phyloP scores from a whole-genome alignment of 1,140 invertebrate species.

The Drosophila leontia region DNA sequence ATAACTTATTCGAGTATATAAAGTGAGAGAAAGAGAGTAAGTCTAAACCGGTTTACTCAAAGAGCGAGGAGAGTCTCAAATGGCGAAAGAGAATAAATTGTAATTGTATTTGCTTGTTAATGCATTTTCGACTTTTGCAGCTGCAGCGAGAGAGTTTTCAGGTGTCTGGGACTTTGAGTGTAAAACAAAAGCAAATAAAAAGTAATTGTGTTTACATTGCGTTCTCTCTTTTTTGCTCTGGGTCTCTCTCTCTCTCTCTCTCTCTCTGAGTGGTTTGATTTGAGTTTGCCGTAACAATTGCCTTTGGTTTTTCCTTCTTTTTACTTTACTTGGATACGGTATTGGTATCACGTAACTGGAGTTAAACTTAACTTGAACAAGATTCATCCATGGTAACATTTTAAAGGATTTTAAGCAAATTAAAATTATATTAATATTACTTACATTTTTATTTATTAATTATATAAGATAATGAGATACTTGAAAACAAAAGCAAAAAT shows the following conservation, averaged over 20 bases:
- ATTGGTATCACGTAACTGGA: conserved; percentile 26
- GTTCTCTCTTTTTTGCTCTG: conserved; percentile 7
- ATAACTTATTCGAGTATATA: neutral
- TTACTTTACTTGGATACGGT: conserved; percentile 28
- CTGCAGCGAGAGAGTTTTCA: conserved; percentile 31
- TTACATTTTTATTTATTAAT: too few relatives aligned
- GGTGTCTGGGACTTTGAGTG: conserved; percentile 17
- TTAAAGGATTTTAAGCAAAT: neutral
- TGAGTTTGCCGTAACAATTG: conserved; percentile 29
- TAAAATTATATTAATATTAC: too few relatives aligned
- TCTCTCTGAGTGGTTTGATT: conserved; percentile 10
- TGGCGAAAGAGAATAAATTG: conserved; percentile 7
- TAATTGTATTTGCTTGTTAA: conserved; percentile 37
- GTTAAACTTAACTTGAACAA: neutral
- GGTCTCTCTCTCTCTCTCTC: conserved; percentile 5
- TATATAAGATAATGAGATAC: neutral
- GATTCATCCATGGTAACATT: too few relatives aligned
- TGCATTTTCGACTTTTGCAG: conserved; percentile 42
- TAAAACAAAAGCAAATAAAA: conserved; percentile 58
- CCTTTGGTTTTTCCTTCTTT: conserved; percentile 21
- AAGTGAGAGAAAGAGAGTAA: conserved; percentile 2
- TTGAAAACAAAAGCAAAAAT: conserved; percentile 1
- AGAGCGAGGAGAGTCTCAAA: neutral
- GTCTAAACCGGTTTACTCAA: conserved; percentile 3
- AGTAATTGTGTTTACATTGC: conserved; percentile 55